phyloP scores from a whole-genome alignment of 1,140 invertebrate species.

The Drosophila pectinifera region DNA sequence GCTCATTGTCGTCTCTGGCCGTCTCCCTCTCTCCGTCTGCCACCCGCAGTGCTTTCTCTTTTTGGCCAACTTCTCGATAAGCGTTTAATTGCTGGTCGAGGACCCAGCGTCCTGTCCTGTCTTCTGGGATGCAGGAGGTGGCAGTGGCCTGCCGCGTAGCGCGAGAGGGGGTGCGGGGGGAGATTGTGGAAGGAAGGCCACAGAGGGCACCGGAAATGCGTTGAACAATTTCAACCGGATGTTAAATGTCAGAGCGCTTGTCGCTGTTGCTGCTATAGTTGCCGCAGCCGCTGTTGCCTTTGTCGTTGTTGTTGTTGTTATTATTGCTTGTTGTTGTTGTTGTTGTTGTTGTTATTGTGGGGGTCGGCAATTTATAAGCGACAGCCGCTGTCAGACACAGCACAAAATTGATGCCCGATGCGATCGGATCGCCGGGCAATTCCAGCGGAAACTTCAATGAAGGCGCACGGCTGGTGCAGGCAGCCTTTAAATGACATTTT shows the following conservation, averaged over 20 bases:
- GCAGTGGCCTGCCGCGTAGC: neutral
- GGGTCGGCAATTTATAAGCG: conserved; percentile 61
- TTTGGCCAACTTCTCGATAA: conserved; percentile 72
- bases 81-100: conserved; percentile 79
- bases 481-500: conserved; percentile 18
- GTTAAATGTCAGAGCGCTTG: conserved; percentile 75
- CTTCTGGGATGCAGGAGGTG: conserved; percentile 30
- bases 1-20: conserved; percentile 42
- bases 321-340: conserved; percentile 1
- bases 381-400: conserved; percentile 45
- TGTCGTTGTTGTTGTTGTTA: neutral
- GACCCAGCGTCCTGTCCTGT: conserved; percentile 29
- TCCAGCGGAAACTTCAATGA: conserved; percentile 37
- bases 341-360: conserved; percentile 34
- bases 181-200: conserved; percentile 6
- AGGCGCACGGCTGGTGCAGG: neutral
- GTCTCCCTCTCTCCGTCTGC: neutral
- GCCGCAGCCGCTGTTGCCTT: conserved; percentile 2
- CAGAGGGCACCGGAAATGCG: conserved; percentile 60
- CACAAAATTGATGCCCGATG: conserved; percentile 59
- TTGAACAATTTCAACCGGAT: conserved; percentile 76
- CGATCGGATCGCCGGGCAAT: conserved; percentile 39
- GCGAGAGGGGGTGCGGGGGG: neutral
- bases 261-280: conserved; percentile 37
- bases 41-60: conserved; percentile 22